Conservation (phyloP, 2,113 vertebrate species). For the Sisor rabdophorus region DNA sequence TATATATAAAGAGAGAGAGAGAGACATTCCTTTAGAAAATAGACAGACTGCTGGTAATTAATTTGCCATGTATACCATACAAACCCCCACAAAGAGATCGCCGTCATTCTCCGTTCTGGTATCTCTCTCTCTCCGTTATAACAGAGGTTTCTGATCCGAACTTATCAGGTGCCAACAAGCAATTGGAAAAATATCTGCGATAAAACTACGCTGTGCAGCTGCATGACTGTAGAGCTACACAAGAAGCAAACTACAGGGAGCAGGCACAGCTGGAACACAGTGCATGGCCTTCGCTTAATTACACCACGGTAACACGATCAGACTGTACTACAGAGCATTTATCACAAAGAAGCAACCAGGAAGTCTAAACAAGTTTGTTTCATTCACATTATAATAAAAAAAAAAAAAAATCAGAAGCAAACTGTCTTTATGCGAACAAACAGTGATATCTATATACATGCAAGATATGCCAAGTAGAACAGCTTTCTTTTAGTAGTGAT, state of each 20-base stretch:
- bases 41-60: too few species aligned
- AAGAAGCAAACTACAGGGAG: constrained; percentile 8
- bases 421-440: too few species aligned
- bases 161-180: constrained; percentile 30
- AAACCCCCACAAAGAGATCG: constrained; percentile 40
- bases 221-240: constrained; percentile 11
- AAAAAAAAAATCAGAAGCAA: not conserved
- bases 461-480: not conserved
- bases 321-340: not conserved
- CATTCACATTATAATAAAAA: not conserved
- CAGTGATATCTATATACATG: too few species aligned
- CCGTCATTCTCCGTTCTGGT: constrained; percentile 9
- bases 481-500: not conserved
- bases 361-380: not conserved
- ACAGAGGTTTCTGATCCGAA: constrained; percentile 34
- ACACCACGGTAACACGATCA: not conserved
- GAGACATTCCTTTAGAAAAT: too few species aligned
- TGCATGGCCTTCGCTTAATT: not conserved
- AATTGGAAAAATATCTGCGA: constrained; percentile 4
- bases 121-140: constrained; percentile 2
- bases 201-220: not conserved
- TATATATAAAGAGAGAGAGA: too few species aligned
- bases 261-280: not conserved
- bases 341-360: not conserved
- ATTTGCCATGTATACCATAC: constrained; percentile 40